Conservation (phyloP, 64 coral and sea anemone genomes). For the Stichodactyla mertensii region DNA sequence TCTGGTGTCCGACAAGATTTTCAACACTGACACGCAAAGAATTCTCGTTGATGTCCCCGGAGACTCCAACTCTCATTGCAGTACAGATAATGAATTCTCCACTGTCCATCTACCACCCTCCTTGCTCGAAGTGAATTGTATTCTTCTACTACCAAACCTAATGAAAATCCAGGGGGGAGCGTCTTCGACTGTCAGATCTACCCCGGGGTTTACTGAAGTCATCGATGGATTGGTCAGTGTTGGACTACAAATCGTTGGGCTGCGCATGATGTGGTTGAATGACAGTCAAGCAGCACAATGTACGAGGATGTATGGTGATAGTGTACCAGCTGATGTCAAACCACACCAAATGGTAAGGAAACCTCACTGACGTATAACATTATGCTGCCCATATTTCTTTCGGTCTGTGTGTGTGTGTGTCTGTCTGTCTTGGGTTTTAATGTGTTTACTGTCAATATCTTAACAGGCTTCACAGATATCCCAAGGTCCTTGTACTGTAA, state of each 20-base stretch:
- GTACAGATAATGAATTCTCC: constrained; percentile 17
- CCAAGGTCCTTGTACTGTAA: constrained; percentile 51
- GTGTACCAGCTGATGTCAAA: constrained; percentile 30
- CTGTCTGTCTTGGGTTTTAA: neutral
- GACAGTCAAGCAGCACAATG: constrained; percentile 42
- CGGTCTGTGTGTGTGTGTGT: too few relatives aligned
- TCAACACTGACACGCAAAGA: constrained; percentile 33
- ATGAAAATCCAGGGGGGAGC: constrained; percentile 32
- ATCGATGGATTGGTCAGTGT: constrained; percentile 58
- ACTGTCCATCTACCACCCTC: constrained; percentile 52
- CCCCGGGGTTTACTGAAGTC: constrained; percentile 58
- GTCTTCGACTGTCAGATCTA: neutral
- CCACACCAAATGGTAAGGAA: constrained; percentile 41
- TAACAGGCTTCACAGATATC: constrained; percentile 39
- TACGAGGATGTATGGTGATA: constrained; percentile 42
- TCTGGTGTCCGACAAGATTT: constrained; percentile 60
- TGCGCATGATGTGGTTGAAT: constrained; percentile 42
- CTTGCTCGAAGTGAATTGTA: constrained; percentile 78
- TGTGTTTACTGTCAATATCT: neutral
- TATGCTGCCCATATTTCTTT: too few relatives aligned
- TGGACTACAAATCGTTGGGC: constrained; percentile 51
- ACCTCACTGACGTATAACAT: neutral
- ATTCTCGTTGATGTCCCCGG: constrained; percentile 36
- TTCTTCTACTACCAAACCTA: constrained; percentile 56
- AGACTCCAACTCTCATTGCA: constrained; percentile 17